A percentile compares a stretch with the other conserved stretches of the same genome.
These are phyloP conservation scores for Folsomia manolachei DNA, from an alignment of 2,888 invertebrate species.

Conservation along the genomic window DNA sequence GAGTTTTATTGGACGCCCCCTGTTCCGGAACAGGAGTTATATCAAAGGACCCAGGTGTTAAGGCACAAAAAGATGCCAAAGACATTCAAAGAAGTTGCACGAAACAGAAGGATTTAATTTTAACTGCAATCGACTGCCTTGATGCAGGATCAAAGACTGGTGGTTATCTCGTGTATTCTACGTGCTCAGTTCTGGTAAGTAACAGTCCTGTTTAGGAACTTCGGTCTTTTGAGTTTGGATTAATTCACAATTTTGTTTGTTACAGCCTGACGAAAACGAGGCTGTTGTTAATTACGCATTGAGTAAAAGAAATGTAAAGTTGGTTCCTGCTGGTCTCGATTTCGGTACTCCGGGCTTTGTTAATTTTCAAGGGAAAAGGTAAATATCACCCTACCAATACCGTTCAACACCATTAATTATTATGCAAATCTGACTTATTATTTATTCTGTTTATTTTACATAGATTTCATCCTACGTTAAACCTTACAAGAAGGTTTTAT, in stretches of 20 bases:
- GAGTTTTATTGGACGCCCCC: conserved; percentile 94
- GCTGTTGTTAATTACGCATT: conserved; percentile 94
- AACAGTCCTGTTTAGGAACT: background rate
- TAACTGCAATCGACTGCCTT: conserved; percentile 95
- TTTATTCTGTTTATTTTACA: conserved; percentile 2
- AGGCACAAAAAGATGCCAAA: conserved; percentile 81
- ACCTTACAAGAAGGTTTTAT: conserved; percentile 85
- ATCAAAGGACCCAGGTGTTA: conserved; percentile 94
- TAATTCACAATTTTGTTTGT: conserved; percentile 26
- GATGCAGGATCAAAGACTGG: conserved; percentile 89
- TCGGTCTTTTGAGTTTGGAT: background rate
- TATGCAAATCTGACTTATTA: background rate
- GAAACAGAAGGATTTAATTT: conserved; percentile 83
- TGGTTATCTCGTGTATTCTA: conserved; percentile 96
- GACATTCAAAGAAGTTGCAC: conserved; percentile 90
- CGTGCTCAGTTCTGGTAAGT: conserved; percentile 84
- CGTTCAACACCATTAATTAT: background rate
- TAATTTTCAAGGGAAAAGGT: conserved; percentile 69
- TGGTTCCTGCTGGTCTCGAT: conserved; percentile 88
- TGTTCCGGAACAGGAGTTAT: conserved; percentile 98
- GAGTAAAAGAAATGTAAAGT: conserved; percentile 81
- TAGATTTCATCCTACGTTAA: conserved; percentile 86
- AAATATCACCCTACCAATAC: too few species aligned
- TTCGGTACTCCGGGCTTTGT: conserved; percentile 95
- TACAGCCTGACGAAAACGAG: conserved; percentile 95